Evolutionary conservation across 1,140 invertebrate genomes (phyloP), one percentile per base, ranked within the genome.

Genomic region (Calycopis cecrops): DNA sequence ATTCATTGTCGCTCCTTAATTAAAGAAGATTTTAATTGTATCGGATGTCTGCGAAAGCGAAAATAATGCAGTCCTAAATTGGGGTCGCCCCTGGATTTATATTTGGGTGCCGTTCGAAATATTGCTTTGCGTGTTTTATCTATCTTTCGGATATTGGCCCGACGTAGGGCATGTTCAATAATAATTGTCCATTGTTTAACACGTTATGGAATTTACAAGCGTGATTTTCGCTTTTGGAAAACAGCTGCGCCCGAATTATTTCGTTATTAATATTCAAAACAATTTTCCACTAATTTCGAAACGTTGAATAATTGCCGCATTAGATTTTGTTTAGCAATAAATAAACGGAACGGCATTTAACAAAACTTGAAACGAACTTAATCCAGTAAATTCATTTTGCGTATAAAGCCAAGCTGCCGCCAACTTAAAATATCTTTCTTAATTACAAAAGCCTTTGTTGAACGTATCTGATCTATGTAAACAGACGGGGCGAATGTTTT

Each of bases 21-120:
- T 89, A 88, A 88, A 88, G 86, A 88, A 88, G 84, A 88, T 88
- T 88, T 87, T 87, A 87, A 87, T 87, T 87, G 82, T 87, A 87
- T 87, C 79, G 85, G 81, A 85, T 85, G 85, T 82, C 85, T 85
- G 78, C 79, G 82, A 85, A 85, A 87, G 82, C 79, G 82, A 85
- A 87, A 85, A 87, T 85, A 87, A 87, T 87, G 82, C 77, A 85
- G 68, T 84, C 79, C 82, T 81, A 85, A 84, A 84, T 85, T 85
- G 81, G 84, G 81, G 79, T 77, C 67, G 72, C 78, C 69, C 67
- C 72, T 71, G 54, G 70, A 87, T 84, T 85, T 87, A 87, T 87
- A 78, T 79, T 79, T 73, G 76, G 71, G 73, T 69, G 70, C 69
- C 64, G 66, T 63, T 70, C 64, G 69, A 81, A 73, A 73, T 84